Conservation (phyloP, 2,797 vertebrate genomes). For the Diplodus puntazzo region DNA sequence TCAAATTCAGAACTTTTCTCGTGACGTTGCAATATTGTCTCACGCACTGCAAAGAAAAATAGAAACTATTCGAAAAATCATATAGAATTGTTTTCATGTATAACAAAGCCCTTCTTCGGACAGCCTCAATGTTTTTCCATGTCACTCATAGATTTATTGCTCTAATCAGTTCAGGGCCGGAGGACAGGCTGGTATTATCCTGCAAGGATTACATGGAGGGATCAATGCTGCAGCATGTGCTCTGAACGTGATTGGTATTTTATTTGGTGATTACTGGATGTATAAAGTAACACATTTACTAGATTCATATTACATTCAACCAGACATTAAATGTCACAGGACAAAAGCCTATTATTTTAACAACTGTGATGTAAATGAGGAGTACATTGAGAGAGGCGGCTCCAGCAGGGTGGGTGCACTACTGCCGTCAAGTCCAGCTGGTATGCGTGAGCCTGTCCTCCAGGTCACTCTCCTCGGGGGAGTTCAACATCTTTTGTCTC, state of each 20-base stretch:
- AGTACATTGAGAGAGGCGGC: constrained; percentile 13
- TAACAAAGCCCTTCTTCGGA: constrained; percentile 4
- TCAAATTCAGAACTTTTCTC: background rate
- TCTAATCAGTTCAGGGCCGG: constrained; percentile 23
- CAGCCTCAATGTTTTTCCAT: constrained; percentile 7
- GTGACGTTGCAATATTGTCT: constrained; percentile 1
- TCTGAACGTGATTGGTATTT: constrained; percentile 17
- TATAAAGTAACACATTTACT: constrained; percentile 14
- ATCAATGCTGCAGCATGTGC: constrained; percentile 37
- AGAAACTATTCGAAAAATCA: background rate
- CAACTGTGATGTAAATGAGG: constrained; percentile 52
- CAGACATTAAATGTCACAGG: constrained; percentile 12
- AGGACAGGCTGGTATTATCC: constrained; percentile 35
- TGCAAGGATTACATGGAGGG: constrained; percentile 24
- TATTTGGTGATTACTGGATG: background rate
- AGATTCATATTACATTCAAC: background rate
- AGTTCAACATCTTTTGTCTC: constrained; percentile 75
- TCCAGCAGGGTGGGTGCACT: constrained; percentile 16
- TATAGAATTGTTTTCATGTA: background rate
- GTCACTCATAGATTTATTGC: constrained; percentile 44
- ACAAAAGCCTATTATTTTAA: constrained; percentile 9
- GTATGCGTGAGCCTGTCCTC: constrained; percentile 75
- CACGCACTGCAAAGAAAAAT: background rate
- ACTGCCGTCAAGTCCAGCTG: constrained; percentile 80
- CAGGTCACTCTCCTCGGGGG: constrained; percentile 80